phyloP scores from a whole-genome alignment of 1,140 invertebrate genomes.

The Ceratosolen solmsi region DNA sequence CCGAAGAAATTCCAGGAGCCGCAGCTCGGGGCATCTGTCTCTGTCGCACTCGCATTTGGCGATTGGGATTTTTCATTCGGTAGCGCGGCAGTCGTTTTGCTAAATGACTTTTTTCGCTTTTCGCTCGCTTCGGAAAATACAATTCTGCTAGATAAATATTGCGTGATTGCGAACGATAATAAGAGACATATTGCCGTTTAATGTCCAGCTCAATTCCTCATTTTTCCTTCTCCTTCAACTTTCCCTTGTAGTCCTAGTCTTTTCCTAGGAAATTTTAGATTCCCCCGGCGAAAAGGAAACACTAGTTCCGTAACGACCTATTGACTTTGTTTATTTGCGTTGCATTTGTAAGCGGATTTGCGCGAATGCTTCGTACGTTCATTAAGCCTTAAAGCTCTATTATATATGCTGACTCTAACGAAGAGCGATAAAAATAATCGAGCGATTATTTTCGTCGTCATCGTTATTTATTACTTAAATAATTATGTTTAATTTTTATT shows the following conservation, averaged over 20 bases:
- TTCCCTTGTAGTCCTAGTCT: too few relatives aligned
- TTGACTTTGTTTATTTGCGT: neutral
- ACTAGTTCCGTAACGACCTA: neutral
- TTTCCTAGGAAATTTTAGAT: neutral
- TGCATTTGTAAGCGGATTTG: neutral
- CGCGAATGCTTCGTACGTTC: neutral
- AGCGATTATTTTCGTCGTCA: too few relatives aligned
- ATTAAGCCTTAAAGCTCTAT: neutral
- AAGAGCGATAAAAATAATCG: too few relatives aligned
- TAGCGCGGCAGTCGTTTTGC: neutral
- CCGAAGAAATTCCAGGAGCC: neutral
- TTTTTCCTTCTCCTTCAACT: neutral
- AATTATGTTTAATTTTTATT: too few relatives aligned
- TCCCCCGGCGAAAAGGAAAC: neutral
- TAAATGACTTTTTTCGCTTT: slow-evolving; percentile 6
- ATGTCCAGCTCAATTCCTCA: too few relatives aligned
- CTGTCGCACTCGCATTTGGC: neutral
- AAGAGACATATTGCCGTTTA: neutral
- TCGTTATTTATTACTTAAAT: too few relatives aligned
- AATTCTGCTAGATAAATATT: neutral
- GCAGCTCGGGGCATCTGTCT: neutral
- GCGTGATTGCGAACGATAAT: neutral
- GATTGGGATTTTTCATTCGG: slow-evolving; percentile 18
- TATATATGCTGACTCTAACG: too few relatives aligned
- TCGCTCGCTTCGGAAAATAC: neutral